Evolutionary conservation across 2,113 vertebrate genomes (phyloP).

Genomic region (Neodon shergylaensis): DNA sequence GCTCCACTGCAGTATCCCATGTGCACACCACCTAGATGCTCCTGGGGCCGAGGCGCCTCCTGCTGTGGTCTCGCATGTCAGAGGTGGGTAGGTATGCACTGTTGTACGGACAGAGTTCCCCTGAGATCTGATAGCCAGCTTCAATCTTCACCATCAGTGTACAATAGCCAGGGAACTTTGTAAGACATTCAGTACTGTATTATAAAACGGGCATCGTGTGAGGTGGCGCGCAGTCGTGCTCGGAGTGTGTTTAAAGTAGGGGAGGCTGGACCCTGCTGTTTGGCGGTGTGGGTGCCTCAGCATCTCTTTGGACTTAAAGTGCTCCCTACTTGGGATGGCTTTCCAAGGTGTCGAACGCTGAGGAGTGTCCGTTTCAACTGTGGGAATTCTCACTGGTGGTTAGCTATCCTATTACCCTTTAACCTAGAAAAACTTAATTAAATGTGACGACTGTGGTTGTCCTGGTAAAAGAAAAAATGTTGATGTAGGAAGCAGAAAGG

Average conservation of each 20-base stretch:
- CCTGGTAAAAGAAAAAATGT: neutral
- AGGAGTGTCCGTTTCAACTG: neutral
- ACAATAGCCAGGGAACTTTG: too few species aligned
- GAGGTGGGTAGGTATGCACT: rapidly evolving
- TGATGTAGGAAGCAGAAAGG: neutral
- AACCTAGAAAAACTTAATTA: neutral
- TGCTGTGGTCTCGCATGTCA: neutral
- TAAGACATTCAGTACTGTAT: neutral
- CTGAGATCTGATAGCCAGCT: neutral
- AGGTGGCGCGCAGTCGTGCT: too few species aligned
- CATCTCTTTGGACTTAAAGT: neutral
- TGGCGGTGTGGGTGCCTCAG: rapidly evolving
- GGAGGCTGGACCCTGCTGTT: neutral
- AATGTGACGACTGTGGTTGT: rapidly evolving
- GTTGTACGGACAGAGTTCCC: neutral
- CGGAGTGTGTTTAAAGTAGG: neutral
- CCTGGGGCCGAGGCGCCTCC: neutral
- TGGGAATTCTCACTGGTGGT: neutral
- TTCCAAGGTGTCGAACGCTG: rapidly evolving
- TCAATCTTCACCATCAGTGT: neutral
- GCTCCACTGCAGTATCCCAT: rapidly evolving
- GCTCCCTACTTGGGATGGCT: neutral
- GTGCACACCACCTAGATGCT: rapidly evolving
- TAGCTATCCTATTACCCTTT: too few species aligned
- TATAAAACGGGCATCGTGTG: neutral